Evolutionary conservation across 2,888 invertebrate genomes (phyloP).

Genomic region (Calliphora vomitoria): DNA sequence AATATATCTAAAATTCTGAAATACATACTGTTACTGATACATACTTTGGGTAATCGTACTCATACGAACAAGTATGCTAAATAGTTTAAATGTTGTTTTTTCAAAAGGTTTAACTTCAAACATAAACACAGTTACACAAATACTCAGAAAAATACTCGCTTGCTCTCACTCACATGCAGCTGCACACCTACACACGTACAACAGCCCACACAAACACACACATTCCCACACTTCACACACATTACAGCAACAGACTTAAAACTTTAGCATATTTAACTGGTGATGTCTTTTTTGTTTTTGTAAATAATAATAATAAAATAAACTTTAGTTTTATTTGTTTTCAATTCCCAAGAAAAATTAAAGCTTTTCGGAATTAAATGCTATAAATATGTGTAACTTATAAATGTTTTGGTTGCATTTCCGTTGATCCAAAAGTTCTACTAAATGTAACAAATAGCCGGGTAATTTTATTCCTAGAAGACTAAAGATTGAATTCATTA

Average conservation of each 20-base stretch:
- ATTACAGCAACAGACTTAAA: conserved; percentile 26
- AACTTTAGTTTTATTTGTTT: conserved; percentile 18
- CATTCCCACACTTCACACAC: neutral
- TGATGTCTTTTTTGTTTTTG: conserved; percentile 21
- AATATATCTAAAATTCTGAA: conserved; percentile 56
- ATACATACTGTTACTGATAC: conserved; percentile 52
- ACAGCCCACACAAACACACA: neutral
- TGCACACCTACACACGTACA: neutral
- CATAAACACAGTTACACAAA: conserved; percentile 22
- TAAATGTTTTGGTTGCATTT: neutral
- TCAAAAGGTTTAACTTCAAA: conserved; percentile 59
- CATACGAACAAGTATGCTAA: conserved; percentile 34
- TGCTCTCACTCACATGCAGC: neutral
- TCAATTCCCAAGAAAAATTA: conserved; percentile 7
- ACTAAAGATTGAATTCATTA: too few relatives aligned
- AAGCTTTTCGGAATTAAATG: conserved; percentile 1
- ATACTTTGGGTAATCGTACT: neutral
- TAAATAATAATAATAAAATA: conserved; percentile 26
- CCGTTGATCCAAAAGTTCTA: too few relatives aligned
- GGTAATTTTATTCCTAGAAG: too few relatives aligned
- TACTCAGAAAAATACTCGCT: neutral
- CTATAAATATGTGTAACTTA: conserved; percentile 1
- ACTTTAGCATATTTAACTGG: conserved; percentile 21
- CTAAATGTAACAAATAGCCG: neutral
- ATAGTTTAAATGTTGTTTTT: conserved; percentile 61